phyloP scores from a whole-genome alignment of 1,140 invertebrate species.

The Scaptomyza pallida region DNA sequence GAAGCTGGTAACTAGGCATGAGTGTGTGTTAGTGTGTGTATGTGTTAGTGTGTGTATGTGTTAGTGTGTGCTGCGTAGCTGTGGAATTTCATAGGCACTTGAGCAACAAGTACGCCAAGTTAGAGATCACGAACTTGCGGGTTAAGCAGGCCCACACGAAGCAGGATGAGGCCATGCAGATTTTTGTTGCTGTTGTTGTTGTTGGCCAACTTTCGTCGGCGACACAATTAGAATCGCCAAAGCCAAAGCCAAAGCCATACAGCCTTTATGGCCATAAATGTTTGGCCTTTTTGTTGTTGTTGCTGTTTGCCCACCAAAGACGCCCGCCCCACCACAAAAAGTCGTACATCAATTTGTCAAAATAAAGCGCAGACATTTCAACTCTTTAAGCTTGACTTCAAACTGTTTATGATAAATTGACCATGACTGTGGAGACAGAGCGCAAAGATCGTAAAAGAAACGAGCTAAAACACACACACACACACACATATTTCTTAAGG shows the following conservation, averaged over 20 bases:
- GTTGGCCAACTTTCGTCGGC: constrained; percentile 61
- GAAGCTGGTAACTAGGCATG: background rate
- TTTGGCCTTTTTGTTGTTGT: constrained; percentile 27
- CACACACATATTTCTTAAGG: constrained; percentile 72
- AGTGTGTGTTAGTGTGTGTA: constrained; percentile 2
- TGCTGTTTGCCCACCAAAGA: constrained; percentile 61
- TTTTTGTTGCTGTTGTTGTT: constrained; percentile 1
- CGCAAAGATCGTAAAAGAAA: constrained; percentile 9
- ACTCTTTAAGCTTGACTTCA: constrained; percentile 41
- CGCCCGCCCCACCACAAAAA: constrained; percentile 14
- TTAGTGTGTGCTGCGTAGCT: constrained; percentile 63
- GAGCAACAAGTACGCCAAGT: constrained; percentile 65
- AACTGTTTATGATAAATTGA: constrained; percentile 75
- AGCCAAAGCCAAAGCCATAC: constrained; percentile 21
- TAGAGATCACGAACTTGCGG: constrained; percentile 78
- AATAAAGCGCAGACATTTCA: constrained; percentile 23
- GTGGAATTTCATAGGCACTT: constrained; percentile 76
- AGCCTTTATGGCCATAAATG: constrained; percentile 51
- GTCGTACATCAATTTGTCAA: constrained; percentile 69
- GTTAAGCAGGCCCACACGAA: constrained; percentile 66
- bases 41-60: constrained; percentile 17
- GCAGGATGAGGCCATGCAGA: constrained; percentile 31
- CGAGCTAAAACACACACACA: constrained; percentile 54
- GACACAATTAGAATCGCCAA: constrained; percentile 71
- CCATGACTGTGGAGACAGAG: constrained; percentile 55